Evolutionary conservation across 2,113 vertebrate genomes (phyloP), one percentile per base, ranked within the genome.

Genomic region (Takifugu bimaculatus): DNA sequence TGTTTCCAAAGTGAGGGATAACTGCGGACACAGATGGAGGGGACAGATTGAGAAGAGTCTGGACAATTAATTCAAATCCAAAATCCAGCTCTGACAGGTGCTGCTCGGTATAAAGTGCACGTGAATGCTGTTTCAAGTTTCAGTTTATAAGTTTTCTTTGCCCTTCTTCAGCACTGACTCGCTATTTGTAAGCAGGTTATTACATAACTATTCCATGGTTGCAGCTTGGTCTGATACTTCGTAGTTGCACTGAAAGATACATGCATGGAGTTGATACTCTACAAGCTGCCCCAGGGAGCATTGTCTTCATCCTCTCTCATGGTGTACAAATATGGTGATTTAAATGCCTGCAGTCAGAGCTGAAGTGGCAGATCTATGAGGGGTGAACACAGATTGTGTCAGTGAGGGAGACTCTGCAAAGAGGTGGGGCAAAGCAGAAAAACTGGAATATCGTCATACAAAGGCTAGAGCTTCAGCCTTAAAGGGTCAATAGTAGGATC

Each of bases 351-450:
- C 55, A 50, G 65, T 4, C 29, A 4, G 14, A 56, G 54, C 67
- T 65, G 70, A 49, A 67, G 63, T 57, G 50, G 64, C 70, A 62
- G 71, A 72, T 66, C 56, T 13, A 58, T 0, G 26, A 26, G 48
- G 71, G 71, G 68, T 81, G 72, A 79, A 67, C 29, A 57, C 49
- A 56, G 60, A 63, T 76, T 67, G 52, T 47, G 25, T 10, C 39
- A 51, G 35, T 59, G 66, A 63, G 71, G 14, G 26, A 59, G 57
- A 50, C 44, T 45, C 42, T 39, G 45, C 12, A 44, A 48, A 73
- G 62, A 72, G 71, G 79, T 62, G 65, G 60, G 57, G 79, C 63
- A 25, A 32, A 45, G 52, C 48, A 67, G 58, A 69, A 72, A 73
- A 77, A 75, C 63, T 77, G 63, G 71, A 72, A 65, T 57, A 69